Evolutionary conservation across 2,113 vertebrate genomes (phyloP), one percentile per base, ranked within the genome.

Genomic region (Upupa epops): DNA sequence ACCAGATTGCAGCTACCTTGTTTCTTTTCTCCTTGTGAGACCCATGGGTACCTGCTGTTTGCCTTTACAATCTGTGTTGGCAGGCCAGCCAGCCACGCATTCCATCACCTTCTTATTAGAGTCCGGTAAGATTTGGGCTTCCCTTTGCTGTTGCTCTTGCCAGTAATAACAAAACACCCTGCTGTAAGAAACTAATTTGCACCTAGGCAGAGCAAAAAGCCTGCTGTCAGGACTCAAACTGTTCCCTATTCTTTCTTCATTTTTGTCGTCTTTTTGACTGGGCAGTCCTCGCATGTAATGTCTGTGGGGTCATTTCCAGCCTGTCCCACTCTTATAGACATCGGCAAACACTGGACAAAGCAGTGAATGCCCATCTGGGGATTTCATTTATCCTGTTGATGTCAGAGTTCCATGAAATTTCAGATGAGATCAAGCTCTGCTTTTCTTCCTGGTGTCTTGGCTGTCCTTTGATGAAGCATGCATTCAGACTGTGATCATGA

Each of bases 351-450:
- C 13, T 69, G 70, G 31, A 61, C 54, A 78, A 92, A 90, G 15
- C 13, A 56, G 19, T 20, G 34, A 7, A 12, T 49, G 0, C 24
- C 70, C 10, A 8, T 61, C 64, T 77, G 69, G 60, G 32, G 55
- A 74, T 83, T 91, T 86, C 0, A 21, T 71, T 92, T 84, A 87
- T 78, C 49, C 49, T 87, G 40, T 71, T 79, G 74, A 77, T 88
- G 82, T 91, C 76, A 92, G 75, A 26, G 29, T 22, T 87, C 60
- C 63, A 46, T 89, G 86, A 95, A 94, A 92, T 25, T 93, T 63
- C 76, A 92, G 66, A 83, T 6, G 26, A 89, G 59, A 79, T 73
- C 70, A 86, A 88, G 25, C 49, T 94, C 69, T 86, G 69, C 49
- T 92, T 95, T 88, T 17, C 48, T 68, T 91, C 70, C 46, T 14